These are phyloP conservation scores for Melanotaenia maccullochi DNA, from an alignment of 2,797 vertebrate species.

Conservation along the genomic window DNA sequence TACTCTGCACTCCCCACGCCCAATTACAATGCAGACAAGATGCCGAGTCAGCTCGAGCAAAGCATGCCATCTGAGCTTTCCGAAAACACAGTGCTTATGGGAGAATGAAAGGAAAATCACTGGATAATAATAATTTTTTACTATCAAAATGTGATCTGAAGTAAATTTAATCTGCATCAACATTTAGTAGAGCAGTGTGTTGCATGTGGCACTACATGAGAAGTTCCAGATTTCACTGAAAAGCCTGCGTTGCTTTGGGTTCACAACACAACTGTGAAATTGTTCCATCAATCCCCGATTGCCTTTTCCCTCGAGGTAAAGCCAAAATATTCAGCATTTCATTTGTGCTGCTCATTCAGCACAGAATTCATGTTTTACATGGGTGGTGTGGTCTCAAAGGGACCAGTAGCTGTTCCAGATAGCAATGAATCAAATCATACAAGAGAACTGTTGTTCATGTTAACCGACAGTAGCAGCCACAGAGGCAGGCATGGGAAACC, in stretches of 20 bases:
- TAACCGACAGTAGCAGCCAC: conserved; percentile 27
- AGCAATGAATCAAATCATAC: conserved; percentile 62
- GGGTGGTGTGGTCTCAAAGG: conserved; percentile 54
- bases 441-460: conserved; percentile 47
- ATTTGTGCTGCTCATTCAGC: conserved; percentile 66
- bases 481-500: conserved; percentile 14
- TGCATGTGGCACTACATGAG: not conserved
- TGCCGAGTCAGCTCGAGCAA: conserved; percentile 67
- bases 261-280: conserved; percentile 48
- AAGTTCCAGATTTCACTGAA: conserved; percentile 18
- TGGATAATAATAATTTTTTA: conserved; percentile 9
- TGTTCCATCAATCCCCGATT: conserved; percentile 57
- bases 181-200: not conserved
- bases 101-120: conserved; percentile 7
- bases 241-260: conserved; percentile 23
- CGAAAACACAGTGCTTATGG: conserved; percentile 8
- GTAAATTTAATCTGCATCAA: conserved; percentile 5
- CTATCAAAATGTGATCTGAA: conserved; percentile 3
- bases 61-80: conserved; percentile 49
- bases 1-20: conserved; percentile 35
- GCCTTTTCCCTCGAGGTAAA: conserved; percentile 37
- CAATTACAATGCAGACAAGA: conserved; percentile 69
- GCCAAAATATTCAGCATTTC: conserved; percentile 68
- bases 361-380: conserved; percentile 63
- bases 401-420: conserved; percentile 43